Conservation (phyloP, 2,888 invertebrate species). For the Netelia inedita region DNA sequence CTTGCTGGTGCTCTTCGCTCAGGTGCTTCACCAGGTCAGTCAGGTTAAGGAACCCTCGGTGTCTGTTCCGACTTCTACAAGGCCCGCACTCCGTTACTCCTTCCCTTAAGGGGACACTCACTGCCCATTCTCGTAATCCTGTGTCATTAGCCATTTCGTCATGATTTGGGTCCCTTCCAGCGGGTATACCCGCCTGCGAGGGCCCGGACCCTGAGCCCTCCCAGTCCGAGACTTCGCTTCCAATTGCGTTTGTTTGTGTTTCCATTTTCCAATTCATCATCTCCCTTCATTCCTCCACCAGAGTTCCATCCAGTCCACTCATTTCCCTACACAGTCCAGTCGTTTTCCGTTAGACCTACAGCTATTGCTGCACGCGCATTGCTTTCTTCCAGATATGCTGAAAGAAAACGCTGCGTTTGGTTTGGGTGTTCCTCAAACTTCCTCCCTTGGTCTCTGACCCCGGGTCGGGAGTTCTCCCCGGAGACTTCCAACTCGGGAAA, state of each 20-base stretch:
- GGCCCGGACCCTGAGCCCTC: conserved; percentile 27
- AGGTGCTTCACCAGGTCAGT: conserved; percentile 14
- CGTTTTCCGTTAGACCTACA: too few species aligned
- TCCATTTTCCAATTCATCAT: conserved; percentile 1
- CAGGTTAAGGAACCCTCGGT: not conserved
- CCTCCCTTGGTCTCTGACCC: not conserved
- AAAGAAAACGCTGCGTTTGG: not conserved
- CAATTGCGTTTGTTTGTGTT: not conserved
- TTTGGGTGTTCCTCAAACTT: not conserved
- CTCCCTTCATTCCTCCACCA: too few species aligned
- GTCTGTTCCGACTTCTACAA: not conserved
- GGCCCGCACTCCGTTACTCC: not conserved
- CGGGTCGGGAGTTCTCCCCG: not conserved
- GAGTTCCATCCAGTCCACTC: too few species aligned
- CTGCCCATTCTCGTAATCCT: not conserved
- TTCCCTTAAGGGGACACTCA: not conserved
- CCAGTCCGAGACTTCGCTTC: conserved; percentile 42
- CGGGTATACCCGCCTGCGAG: conserved; percentile 35
- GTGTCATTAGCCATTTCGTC: conserved; percentile 17
- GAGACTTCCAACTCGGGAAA: not conserved
- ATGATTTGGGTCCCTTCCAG: conserved; percentile 7
- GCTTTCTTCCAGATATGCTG: not conserved
- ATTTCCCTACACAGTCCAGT: too few species aligned
- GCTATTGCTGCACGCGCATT: not conserved
- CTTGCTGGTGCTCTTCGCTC: conserved; percentile 12